Base-by-base conservation (phyloP, 2,888 invertebrate species). In the Hofmannophila pseudospretella region DNA sequence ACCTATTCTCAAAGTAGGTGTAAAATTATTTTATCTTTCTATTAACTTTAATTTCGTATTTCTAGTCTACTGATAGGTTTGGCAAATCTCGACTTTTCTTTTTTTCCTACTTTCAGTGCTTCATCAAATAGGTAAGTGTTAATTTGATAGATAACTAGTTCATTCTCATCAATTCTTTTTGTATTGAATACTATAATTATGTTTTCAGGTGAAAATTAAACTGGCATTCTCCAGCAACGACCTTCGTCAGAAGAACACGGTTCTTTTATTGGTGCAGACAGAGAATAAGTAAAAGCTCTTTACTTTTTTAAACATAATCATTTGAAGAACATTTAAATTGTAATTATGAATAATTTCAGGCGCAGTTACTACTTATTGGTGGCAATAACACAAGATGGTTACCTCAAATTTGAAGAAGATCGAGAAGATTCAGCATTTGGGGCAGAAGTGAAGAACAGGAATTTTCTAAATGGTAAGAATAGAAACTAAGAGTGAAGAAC, bases 191-290 rank as follows among this genome's bases (percentile, higher is more conserved):
- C n/a, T 16, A 5, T 16, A 16, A 16, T 4, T 16, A 16, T 28
- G 34, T 47, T 67, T 58, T 42, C 89, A 93, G 77, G 93, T 96
- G 0, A 95, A 94, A 72, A 90, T 96, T 14, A 94, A 95, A 74
- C 69, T 96, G 41, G 96, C 96, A 0, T 96, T 96, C 71, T 96
- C 96, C 0, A 94, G 94, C 44, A 91, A 92, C 56, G 93, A 95
- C 70, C 81, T 93, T 20, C 88, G 94, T 8, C 93, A 94, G 46
- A 92, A 94, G 56, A 93, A 93, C 58, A 93, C 94, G 2, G 93
- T 94, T 0, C 87, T 96, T 39, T 67, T 96, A 11, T 82, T 96
- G 35, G 87, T 96, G 3, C 95, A 95, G 78, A 94, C 95, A 1
- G 94, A 94, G 59, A 93, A 94, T 56, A 93, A 92, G 94, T 94